Conservation (phyloP, 2,797 vertebrate species). For the Eurystomus glaucurus region DNA sequence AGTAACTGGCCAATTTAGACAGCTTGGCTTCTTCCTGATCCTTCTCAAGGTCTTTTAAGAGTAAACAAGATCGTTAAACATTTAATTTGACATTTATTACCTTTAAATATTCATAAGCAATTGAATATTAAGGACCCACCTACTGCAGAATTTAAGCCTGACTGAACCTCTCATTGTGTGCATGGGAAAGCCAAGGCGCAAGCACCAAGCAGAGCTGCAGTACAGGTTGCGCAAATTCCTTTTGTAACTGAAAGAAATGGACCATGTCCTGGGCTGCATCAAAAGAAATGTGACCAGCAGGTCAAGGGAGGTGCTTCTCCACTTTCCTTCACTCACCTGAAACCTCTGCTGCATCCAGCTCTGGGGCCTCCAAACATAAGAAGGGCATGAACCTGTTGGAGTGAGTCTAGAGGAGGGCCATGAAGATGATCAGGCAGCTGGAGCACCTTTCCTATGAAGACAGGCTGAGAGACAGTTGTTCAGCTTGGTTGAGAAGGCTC, state of each 20-base stretch:
- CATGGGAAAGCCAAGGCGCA: background rate
- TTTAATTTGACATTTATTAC: conserved; percentile 82
- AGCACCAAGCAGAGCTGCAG: background rate
- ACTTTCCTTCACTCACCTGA: background rate
- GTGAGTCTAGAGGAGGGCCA: background rate
- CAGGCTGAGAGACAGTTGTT: background rate
- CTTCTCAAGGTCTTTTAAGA: conserved; percentile 81
- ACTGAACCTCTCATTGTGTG: background rate
- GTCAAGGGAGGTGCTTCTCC: background rate
- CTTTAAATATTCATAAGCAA: conserved; percentile 82
- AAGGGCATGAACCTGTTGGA: background rate
- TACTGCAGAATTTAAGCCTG: conserved; percentile 40
- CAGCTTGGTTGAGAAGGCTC: background rate
- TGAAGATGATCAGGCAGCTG: background rate
- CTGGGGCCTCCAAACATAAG: background rate
- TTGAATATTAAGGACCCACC: conserved; percentile 70
- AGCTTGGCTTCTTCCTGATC: conserved; percentile 45
- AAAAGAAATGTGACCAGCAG: background rate
- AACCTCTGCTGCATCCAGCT: background rate
- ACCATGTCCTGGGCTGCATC: background rate
- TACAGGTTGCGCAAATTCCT: background rate
- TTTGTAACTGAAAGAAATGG: background rate
- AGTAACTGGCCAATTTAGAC: background rate
- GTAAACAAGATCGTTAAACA: conserved; percentile 82
- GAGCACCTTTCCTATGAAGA: background rate